Evolutionary conservation across 2,797 vertebrate species (phyloP).

Genomic region (Pseudomugil tenellus): DNA sequence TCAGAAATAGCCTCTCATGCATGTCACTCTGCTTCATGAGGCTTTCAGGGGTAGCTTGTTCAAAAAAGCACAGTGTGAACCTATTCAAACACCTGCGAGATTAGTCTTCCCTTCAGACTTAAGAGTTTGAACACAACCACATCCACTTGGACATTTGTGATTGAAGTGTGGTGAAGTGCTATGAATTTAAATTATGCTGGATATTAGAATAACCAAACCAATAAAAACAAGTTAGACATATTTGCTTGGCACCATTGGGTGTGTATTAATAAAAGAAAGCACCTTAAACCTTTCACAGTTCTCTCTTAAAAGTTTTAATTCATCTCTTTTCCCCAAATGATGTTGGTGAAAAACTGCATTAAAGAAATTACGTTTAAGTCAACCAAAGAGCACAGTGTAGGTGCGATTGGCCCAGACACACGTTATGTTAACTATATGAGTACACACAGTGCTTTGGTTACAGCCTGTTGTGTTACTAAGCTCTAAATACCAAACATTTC

Average conservation of each 20-base stretch:
- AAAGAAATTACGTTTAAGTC: conserved; percentile 56
- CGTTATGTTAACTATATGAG: conserved; percentile 21
- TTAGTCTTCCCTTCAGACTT: conserved; percentile 25
- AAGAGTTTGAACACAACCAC: conserved; percentile 42
- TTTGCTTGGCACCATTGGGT: background rate
- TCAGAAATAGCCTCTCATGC: conserved; percentile 31
- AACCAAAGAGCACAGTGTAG: conserved; percentile 66
- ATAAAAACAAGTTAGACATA: background rate
- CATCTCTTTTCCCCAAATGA: conserved; percentile 42
- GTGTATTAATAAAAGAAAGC: conserved; percentile 10
- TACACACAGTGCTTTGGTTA: conserved; percentile 23
- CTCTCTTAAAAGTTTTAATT: conserved; percentile 40
- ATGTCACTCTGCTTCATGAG: conserved; percentile 47
- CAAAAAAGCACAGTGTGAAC: conserved; percentile 39
- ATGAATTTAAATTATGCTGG: conserved; percentile 6
- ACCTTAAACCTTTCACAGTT: conserved; percentile 24
- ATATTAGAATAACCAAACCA: background rate
- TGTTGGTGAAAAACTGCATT: conserved; percentile 26
- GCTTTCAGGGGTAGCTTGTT: conserved; percentile 43
- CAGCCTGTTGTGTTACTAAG: conserved; percentile 39
- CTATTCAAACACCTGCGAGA: conserved; percentile 31
- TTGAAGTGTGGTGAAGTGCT: conserved; percentile 17
- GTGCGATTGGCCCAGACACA: conserved; percentile 46
- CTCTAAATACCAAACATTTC: conserved; percentile 43
- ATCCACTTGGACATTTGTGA: conserved; percentile 28